Evolutionary conservation across 2,888 invertebrate genomes (phyloP), one percentile per base, ranked within the genome.

Genomic region (Acleris holmiana): DNA sequence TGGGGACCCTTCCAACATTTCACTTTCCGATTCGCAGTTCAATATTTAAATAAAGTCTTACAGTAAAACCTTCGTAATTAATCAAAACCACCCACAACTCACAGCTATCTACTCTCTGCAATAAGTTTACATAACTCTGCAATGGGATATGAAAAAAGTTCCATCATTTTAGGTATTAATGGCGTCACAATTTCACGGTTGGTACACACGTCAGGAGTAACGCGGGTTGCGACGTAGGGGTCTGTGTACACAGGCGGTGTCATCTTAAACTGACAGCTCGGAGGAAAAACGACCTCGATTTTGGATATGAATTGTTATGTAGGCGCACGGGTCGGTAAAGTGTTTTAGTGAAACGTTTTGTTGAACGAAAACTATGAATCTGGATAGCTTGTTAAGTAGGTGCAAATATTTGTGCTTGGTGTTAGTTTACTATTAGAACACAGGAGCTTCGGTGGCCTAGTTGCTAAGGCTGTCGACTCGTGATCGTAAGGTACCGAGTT

Each of bases 131-230:
- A 65, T 54, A 54, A 59, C 59, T 60, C 65, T 49, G 65, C 65
- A 65, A 59, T 65, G 55, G 35, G 65, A 65, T 65, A 65, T 65
- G 65, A 60, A 65, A 64, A 65, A 65, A 65, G 60, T 65, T 65
- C 65, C 65, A 65, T 65, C 65, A 65, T 55, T 65, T 60, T 60
- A 50, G 54, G 65, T 58, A 61, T 68, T 65, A 63, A 61, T 65
- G 53, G 61, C 53, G 67, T 68, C 67, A 68, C 66, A 68, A 68
- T 68, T 68, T 68, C 61, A 66, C 55, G 67, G 61, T 61, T 53
- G 49, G 58, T 55, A 66, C 58, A 66, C 67, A 56, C 57, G 61
- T 64, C 64, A 65, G 49, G 67, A 29, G 59, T 64, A 59, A 65
- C 49, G 60, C 59, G 65, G 65, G 64, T 64, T 40, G 19, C 18